phyloP scores from a whole-genome alignment of 1,140 invertebrate genomes.

The Zaprionus lachaisei region DNA sequence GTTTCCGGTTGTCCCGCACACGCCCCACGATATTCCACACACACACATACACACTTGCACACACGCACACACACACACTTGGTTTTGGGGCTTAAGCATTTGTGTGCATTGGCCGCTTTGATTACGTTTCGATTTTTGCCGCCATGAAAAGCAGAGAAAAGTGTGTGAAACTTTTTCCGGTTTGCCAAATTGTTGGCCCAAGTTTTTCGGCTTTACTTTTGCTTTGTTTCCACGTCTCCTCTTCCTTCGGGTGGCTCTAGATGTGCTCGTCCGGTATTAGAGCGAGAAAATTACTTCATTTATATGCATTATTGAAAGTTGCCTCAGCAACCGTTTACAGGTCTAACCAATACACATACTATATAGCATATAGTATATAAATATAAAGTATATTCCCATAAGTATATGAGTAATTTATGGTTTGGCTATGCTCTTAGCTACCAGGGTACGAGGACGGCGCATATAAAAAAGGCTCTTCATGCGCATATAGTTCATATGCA shows the following conservation, averaged over 20 bases:
- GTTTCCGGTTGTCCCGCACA: slow-evolving; percentile 72
- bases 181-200: slow-evolving; percentile 61
- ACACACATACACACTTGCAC: slow-evolving; percentile 13
- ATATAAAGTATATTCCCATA: slow-evolving; percentile 6
- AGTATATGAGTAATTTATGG: slow-evolving; percentile 24
- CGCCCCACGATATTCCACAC: slow-evolving; percentile 43
- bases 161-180: slow-evolving; percentile 59
- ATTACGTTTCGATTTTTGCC: slow-evolving; percentile 77
- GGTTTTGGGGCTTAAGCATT: slow-evolving; percentile 67
- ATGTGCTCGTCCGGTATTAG: slow-evolving; percentile 49
- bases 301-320: slow-evolving; percentile 75
- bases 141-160: slow-evolving; percentile 37
- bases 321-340: slow-evolving; percentile 53
- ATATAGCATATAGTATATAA: neutral
- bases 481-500: slow-evolving; percentile 31
- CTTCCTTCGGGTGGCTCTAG: neutral
- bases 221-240: slow-evolving; percentile 9
- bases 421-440: slow-evolving; percentile 19
- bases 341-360: neutral
- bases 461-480: slow-evolving; percentile 14
- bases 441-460: neutral
- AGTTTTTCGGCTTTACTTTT: slow-evolving; percentile 50
- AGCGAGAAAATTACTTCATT: slow-evolving; percentile 72
- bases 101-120: slow-evolving; percentile 76
- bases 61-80: slow-evolving; percentile 54